Evolutionary conservation across 2,888 invertebrate genomes (phyloP).

Genomic region (Sylvicola fuscatus): DNA sequence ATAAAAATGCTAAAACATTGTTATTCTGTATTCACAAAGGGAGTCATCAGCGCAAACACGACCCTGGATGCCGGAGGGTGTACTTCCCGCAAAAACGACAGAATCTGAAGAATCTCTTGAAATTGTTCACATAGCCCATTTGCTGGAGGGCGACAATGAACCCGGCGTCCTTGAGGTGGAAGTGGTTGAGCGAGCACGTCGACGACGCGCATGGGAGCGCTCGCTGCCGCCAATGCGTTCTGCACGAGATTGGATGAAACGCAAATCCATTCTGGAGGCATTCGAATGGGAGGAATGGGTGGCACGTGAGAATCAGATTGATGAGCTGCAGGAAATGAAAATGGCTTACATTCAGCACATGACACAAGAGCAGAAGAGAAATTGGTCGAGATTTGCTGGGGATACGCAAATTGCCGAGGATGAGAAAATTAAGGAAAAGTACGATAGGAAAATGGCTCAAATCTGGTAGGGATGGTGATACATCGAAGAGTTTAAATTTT

Average conservation of each 20-base stretch:
- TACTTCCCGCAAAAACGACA: slow-evolving; percentile 7
- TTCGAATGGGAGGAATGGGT: slow-evolving; percentile 70
- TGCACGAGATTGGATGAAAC: slow-evolving; percentile 33
- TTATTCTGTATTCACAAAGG: slow-evolving; percentile 17
- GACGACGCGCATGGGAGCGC: slow-evolving; percentile 40
- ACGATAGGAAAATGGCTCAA: slow-evolving; percentile 31
- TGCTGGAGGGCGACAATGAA: slow-evolving; percentile 14
- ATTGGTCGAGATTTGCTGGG: neutral
- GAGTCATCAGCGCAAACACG: slow-evolving; percentile 58
- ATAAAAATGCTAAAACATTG: too few relatives aligned
- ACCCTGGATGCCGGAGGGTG: slow-evolving; percentile 47
- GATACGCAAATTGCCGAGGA: too few relatives aligned
- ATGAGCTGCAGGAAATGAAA: slow-evolving; percentile 45
- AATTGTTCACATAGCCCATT: slow-evolving; percentile 15
- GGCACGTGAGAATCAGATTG: slow-evolving; percentile 59
- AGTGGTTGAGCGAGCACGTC: slow-evolving; percentile 46
- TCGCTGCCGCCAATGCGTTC: slow-evolving; percentile 32
- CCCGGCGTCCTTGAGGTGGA: slow-evolving; percentile 24
- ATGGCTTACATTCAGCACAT: slow-evolving; percentile 31
- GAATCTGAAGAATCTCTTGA: slow-evolving; percentile 13
- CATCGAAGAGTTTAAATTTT: neutral
- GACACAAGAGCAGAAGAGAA: slow-evolving; percentile 29
- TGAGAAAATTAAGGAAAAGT: slow-evolving; percentile 21
- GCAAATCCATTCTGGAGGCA: slow-evolving; percentile 47
- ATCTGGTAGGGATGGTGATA: slow-evolving; percentile 23